These are phyloP conservation scores for Cylas formicarius DNA, from an alignment of 1,140 invertebrate species.

Conservation along the genomic window DNA sequence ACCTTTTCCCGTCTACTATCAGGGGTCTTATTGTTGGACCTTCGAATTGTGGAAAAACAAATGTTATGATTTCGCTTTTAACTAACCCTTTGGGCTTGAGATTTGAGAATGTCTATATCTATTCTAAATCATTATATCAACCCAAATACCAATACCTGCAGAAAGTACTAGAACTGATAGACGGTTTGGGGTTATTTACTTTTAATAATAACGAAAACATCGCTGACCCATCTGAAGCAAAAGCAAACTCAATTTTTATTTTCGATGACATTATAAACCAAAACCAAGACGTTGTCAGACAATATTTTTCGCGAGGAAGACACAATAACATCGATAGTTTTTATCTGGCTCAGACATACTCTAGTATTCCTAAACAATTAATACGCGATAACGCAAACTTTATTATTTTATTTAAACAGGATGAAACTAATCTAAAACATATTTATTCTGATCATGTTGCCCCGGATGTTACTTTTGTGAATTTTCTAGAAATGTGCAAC, in stretches of 20 bases:
- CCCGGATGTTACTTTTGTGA: conserved; percentile 32
- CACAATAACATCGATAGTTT: conserved; percentile 35
- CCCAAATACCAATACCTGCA: too few species aligned
- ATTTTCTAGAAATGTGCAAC: conserved; percentile 32
- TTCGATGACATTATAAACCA: conserved; percentile 38
- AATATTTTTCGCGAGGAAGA: conserved; percentile 36
- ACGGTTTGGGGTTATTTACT: too few species aligned
- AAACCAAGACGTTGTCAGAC: conserved; percentile 33
- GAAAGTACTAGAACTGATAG: too few species aligned
- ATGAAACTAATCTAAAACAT: conserved; percentile 40
- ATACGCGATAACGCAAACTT: conserved; percentile 40
- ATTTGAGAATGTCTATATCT: too few species aligned
- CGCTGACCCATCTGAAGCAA: too few species aligned
- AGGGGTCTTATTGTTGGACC: too few species aligned
- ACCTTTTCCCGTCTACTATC: too few species aligned
- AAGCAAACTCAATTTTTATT: conserved; percentile 33
- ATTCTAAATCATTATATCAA: too few species aligned
- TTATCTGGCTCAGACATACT: conserved; percentile 38
- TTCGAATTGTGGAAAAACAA: too few species aligned
- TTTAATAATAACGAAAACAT: too few species aligned
- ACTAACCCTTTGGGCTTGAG: too few species aligned
- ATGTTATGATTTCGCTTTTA: too few species aligned
- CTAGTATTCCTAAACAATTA: conserved; percentile 38
- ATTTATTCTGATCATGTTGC: conserved; percentile 38
- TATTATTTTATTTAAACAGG: conserved; percentile 37